Conservation (phyloP, 2,113 vertebrate genomes). For the Misgurnus mizolepis region DNA sequence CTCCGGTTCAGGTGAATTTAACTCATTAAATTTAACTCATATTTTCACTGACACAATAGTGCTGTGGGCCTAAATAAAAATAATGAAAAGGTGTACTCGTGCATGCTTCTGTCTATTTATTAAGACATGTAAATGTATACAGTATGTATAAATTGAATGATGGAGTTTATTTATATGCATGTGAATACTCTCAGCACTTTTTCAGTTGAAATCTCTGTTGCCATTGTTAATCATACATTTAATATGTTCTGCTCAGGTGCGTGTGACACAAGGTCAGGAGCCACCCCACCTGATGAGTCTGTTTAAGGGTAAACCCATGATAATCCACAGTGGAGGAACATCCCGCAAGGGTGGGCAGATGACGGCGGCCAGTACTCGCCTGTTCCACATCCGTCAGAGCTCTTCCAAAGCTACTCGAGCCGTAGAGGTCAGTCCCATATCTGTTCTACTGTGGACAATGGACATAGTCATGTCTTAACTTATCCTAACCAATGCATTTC, state of each 20-base stretch:
- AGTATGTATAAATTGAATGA: too few species aligned
- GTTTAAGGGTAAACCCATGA: slow-evolving; percentile 73
- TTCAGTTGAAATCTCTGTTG: too few species aligned
- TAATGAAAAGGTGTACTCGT: too few species aligned
- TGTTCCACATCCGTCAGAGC: slow-evolving; percentile 76
- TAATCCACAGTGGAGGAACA: slow-evolving; percentile 73
- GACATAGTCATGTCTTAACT: background rate
- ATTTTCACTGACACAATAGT: too few species aligned
- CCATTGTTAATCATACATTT: background rate
- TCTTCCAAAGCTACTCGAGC: slow-evolving; percentile 65
- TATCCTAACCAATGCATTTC: background rate
- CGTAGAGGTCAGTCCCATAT: slow-evolving; percentile 70
- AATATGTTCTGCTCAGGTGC: slow-evolving; percentile 63
- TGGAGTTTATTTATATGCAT: too few species aligned
- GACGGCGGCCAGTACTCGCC: slow-evolving; percentile 53
- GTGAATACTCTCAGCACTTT: too few species aligned
- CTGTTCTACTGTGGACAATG: background rate
- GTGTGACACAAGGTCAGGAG: slow-evolving; percentile 76
- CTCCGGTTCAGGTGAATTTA: slow-evolving; percentile 72
- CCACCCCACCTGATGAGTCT: slow-evolving; percentile 76
- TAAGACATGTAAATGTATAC: too few species aligned
- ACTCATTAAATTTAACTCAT: background rate
- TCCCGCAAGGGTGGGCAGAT: slow-evolving; percentile 63
- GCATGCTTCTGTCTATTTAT: too few species aligned
- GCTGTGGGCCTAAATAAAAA: too few species aligned